These are phyloP conservation scores for Spinus pinus DNA, from an alignment of 2,797 vertebrate species.

Conservation along the genomic window DNA sequence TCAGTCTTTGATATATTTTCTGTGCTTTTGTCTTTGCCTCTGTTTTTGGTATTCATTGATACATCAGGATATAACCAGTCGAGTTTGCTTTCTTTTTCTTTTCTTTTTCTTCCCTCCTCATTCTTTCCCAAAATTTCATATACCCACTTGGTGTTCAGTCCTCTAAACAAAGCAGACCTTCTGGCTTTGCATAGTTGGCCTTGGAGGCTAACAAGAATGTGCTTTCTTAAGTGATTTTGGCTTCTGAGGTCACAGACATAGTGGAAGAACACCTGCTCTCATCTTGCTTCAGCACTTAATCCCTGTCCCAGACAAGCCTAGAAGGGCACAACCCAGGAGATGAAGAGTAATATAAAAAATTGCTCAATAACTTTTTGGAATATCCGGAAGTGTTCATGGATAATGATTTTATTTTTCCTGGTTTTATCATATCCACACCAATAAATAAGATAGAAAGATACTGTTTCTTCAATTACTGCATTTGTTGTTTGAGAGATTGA, in stretches of 20 bases:
- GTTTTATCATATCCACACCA: not conserved
- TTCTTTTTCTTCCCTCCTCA: too few species aligned
- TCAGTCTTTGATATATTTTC: not conserved
- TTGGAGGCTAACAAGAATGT: not conserved
- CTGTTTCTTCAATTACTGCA: not conserved
- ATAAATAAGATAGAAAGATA: not conserved
- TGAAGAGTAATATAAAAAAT: slow-evolving; percentile 10
- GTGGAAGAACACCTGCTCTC: slow-evolving; percentile 42
- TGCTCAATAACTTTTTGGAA: not conserved
- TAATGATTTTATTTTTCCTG: not conserved
- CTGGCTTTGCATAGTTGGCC: not conserved
- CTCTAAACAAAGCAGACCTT: not conserved
- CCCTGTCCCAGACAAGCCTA: slow-evolving; percentile 30
- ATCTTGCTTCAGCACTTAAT: slow-evolving; percentile 35
- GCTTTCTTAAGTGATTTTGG: slow-evolving; percentile 34
- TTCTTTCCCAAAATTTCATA: not conserved
- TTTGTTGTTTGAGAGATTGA: not conserved
- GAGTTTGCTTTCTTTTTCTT: not conserved
- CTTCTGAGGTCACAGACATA: slow-evolving; percentile 13
- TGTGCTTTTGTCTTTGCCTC: not conserved
- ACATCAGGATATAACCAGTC: not conserved
- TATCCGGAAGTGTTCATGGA: not conserved
- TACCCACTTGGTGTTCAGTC: not conserved
- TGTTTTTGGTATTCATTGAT: not conserved
- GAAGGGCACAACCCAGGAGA: not conserved